Evolutionary conservation across 2,797 vertebrate genomes (phyloP).

Genomic region (Huso huso): DNA sequence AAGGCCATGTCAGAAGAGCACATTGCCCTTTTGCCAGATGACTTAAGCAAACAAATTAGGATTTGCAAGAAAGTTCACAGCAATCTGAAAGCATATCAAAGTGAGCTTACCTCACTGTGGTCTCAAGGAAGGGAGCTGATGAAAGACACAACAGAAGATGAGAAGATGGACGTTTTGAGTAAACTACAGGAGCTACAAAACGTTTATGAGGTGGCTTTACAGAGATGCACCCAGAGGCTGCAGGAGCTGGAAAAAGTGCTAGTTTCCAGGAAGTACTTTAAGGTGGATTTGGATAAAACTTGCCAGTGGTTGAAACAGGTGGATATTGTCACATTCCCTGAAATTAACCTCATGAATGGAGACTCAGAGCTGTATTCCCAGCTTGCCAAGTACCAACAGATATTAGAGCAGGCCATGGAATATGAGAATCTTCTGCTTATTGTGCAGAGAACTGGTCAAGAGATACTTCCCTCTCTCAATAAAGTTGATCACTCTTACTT

Average conservation of each 20-base stretch:
- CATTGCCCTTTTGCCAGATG: constrained; percentile 81
- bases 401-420: constrained; percentile 85
- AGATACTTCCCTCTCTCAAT: constrained; percentile 81
- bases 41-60: constrained; percentile 80
- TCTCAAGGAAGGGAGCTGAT: constrained; percentile 82
- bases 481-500: constrained; percentile 90
- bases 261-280: constrained; percentile 88
- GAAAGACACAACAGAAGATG: constrained; percentile 78
- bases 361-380: constrained; percentile 66
- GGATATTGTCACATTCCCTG: constrained; percentile 83
- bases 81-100: constrained; percentile 77
- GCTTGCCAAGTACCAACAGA: constrained; percentile 73
- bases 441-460: constrained; percentile 87
- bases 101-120: constrained; percentile 81
- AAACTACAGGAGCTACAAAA: constrained; percentile 82
- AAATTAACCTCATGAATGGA: constrained; percentile 75
- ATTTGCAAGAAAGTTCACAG: constrained; percentile 71
- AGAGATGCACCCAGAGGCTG: constrained; percentile 72
- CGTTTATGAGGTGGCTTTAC: constrained; percentile 70
- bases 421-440: constrained; percentile 87
- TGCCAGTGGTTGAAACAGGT: constrained; percentile 84
- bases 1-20: constrained; percentile 78
- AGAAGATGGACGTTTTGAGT: constrained; percentile 73
- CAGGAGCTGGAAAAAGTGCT: constrained; percentile 82
- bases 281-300: constrained; percentile 88